Percentiles rank a stretch among this genome's conserved stretches.
Evolutionary conservation across 2,113 vertebrate species (phyloP).

Genomic region (Gallinago media): DNA sequence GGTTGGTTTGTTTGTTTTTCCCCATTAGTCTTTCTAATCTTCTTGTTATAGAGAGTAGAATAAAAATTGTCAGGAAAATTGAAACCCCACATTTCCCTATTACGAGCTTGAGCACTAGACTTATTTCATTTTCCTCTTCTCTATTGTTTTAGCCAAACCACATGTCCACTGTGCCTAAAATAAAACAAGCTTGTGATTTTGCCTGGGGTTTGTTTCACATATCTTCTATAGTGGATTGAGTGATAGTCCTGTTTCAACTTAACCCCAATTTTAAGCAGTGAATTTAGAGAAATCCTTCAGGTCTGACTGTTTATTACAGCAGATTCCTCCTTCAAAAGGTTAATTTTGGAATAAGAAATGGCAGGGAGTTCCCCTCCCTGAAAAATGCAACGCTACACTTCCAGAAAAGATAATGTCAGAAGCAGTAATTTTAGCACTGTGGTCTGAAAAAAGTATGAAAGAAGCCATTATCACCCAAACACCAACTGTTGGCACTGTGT

Average conservation of each 20-base stretch:
- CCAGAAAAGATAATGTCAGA: neutral
- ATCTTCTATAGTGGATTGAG: neutral
- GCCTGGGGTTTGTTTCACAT: neutral
- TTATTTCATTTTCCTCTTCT: neutral
- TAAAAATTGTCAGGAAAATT: neutral
- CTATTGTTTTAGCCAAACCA: neutral
- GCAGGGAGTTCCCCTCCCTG: fast-evolving
- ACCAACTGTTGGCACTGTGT: fast-evolving
- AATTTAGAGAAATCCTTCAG: neutral
- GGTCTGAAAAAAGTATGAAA: neutral
- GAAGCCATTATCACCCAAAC: neutral
- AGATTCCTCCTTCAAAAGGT: neutral
- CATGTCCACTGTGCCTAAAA: neutral
- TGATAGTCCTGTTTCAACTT: neutral
- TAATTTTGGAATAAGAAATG: neutral
- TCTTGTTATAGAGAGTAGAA: neutral
- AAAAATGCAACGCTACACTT: neutral
- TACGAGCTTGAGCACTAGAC: neutral
- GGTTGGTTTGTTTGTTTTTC: neutral
- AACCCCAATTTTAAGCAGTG: fast-evolving
- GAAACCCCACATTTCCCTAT: fast-evolving
- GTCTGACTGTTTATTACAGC: fast-evolving
- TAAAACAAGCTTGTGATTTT: neutral
- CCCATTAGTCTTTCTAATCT: neutral
- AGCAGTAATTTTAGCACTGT: neutral